Conservation (phyloP, 1,140 invertebrate species). For the Zophobas morio region DNA sequence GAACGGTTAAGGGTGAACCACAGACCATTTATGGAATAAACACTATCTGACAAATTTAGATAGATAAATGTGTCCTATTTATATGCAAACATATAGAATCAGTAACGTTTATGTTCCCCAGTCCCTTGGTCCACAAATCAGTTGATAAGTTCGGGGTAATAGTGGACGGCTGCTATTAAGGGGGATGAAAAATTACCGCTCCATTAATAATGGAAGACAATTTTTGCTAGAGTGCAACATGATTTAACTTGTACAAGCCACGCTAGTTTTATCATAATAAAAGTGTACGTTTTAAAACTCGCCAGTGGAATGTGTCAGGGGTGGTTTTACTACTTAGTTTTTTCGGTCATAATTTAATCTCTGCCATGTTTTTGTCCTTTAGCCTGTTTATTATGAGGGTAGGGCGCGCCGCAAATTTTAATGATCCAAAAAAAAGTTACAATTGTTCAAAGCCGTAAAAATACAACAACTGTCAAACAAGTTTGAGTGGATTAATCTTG, state of each 20-base stretch:
- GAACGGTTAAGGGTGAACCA: conserved; percentile 39
- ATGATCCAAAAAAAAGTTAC: conserved; percentile 28
- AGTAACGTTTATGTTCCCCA: conserved; percentile 20
- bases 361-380: conserved; percentile 35
- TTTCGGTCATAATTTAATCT: conserved; percentile 33
- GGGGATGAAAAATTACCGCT: conserved; percentile 19
- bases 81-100: conserved; percentile 39
- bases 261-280: conserved; percentile 27
- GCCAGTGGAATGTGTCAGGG: conserved; percentile 19
- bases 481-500: conserved; percentile 24
- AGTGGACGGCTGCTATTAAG: conserved; percentile 8
- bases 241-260: conserved; percentile 9
- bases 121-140: conserved; percentile 15
- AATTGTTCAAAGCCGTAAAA: conserved; percentile 28
- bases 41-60: conserved; percentile 38
- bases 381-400: conserved; percentile 28
- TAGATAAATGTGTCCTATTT: conserved; percentile 40
- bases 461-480: conserved; percentile 31
- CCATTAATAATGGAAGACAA: conserved; percentile 18
- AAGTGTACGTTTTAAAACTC: conserved; percentile 21
- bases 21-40: conserved; percentile 41
- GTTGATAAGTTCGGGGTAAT: conserved; percentile 28
- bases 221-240: conserved; percentile 21
- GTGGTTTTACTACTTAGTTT: conserved; percentile 29
- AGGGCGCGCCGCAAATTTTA: conserved; percentile 27